Evolutionary conservation across 2,797 vertebrate genomes (phyloP), one percentile per base, ranked within the genome.

Genomic region (Coilia nasus): DNA sequence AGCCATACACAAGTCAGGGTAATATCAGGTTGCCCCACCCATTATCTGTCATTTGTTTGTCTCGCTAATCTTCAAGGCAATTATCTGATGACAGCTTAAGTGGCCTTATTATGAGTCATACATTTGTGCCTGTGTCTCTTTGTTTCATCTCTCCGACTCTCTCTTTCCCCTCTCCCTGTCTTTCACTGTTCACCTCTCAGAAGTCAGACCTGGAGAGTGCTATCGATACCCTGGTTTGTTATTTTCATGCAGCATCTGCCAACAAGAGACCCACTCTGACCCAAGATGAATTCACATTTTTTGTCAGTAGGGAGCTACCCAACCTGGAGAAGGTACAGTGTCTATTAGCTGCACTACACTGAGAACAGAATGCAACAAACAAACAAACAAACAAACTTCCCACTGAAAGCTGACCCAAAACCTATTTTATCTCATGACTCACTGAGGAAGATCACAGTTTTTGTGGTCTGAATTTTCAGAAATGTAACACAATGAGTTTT

Each of bases 211-310:
- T 78, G 71, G 71, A 78, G 35, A 78, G 2, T 35, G 71, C 71
- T 19, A 78, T 78, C 10, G 71, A 41, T 2, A 44, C 35, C 19
- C 71, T 78, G 31, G 35, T 78, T 44, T 41, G 19, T 21, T 2
- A 44, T 17, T 78, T 78, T 25, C 35, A 78, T 2, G 71, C 31
- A 44, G 35, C 71, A 78, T 78, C 71, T 0, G 71, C 71, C 1
- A 2, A 78, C 71, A 19, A 44, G 1, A 78, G 19, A 41, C 71
- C 71, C 21, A 78, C 71, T 78, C 71, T 78, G 31, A 78, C 71
- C 71, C 35, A 78, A 44, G 71, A 78, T 78, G 31, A 78, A 78
- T 78, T 78, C 71, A 78, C 35, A 78, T 1, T 78, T 44, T 78
- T 78, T 41, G 31, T 78, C 31, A 41, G 35, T 35, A 78, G 25